Base-by-base conservation (phyloP, 2,797 vertebrate species). In the Tapirus indicus region DNA sequence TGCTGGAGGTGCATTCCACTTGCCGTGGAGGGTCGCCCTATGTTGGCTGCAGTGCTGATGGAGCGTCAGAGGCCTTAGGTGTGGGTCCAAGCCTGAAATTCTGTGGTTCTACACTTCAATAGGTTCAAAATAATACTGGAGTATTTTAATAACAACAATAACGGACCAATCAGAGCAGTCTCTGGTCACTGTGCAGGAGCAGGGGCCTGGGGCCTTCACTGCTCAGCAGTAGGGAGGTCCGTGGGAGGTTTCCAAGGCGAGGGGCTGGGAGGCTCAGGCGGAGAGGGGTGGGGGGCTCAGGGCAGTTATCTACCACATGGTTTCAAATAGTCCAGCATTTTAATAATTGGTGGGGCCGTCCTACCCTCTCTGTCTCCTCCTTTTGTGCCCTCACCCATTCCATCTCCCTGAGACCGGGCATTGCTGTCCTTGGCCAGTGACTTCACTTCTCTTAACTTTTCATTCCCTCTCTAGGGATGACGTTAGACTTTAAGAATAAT, bases 401-500 rank as follows among this genome's bases (percentile, higher is more conserved):
- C 6, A 27, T 38, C 17, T 75, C 49, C 21, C 21, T 6, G 10
- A 64, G 27, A 86, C n/a, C 47, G 78, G 20, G 8, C 41, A 10
- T 9, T 20, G 32, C n/a, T 64, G 4, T 72, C 56, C 6, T 13
- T 56, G 68, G 62, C 35, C 29, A 5, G 0, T 79, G 47, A 54
- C 1, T 71, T 85, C 56, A 44, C n/a, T 38, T 88, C 38, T 94
- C 69, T 52, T 62, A 75, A 21, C 79, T 54, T 54, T 89, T 62
- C 44, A 44, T 94, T 91, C 11, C 20, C 20, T 60, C 35, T 44
- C 44, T n/a, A 64, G 21, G n/a, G 35, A 58, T 87, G 74, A 38
- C 66, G 4, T 86, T 62, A 44, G 23, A 41, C 21, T 96, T 94
- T 62, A 77, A 94, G 5, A 84, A 60, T n/a, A 88, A 32, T 23